Base-by-base conservation (phyloP, 2,888 invertebrate species). In the Chydorus sphaericus region DNA sequence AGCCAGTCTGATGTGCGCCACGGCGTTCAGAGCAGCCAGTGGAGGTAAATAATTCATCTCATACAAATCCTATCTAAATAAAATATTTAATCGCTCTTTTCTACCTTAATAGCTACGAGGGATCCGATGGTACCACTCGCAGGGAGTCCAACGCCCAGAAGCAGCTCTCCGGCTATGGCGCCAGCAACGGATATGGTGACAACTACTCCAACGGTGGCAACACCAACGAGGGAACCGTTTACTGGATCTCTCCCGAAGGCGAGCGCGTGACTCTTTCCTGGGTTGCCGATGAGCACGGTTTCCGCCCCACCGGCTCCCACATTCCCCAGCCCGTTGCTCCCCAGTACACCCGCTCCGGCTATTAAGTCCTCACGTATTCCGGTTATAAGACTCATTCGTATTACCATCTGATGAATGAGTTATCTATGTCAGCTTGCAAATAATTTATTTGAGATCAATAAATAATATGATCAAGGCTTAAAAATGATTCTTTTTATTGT, bases 241-340 rank as follows among this genome's bases (percentile, higher is more conserved):
- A 69, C 10, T 77, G 75, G 71, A 28, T 63, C 57, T 76, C 68
- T 30, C 70, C 75, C 33, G 75, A 77, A 58, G 76, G 76, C 36
- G 63, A 70, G 29, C 57, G 64, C 53, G 76, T 77, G 71, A 59
- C 65, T 18, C 69, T 77, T 48, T 65, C 54, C 44, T 78, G 77
- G 71, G 57, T 68, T 55, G 75, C 78, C 58, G 77, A 77, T 61
- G 76, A 77, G 62, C 75, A 75, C 61, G 78, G 77, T 7, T 78
- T 70, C 71, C 73, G 73, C 59, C 75, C 77, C 1, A 62, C 63
- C 59, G 65, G 66, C 29, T 28, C 14, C 29, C 54, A 54, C 54
- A 16, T 54, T 14, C 51, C 51, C 16, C 14, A n/a, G 26, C 39
- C 39, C 39, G 31, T 30, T 6, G 29, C 54, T 16, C 54, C 39